Percentiles rank a stretch among this genome's conserved stretches.
Evolutionary conservation across 2,797 vertebrate species (phyloP).

Genomic region (Dallia pectoralis): DNA sequence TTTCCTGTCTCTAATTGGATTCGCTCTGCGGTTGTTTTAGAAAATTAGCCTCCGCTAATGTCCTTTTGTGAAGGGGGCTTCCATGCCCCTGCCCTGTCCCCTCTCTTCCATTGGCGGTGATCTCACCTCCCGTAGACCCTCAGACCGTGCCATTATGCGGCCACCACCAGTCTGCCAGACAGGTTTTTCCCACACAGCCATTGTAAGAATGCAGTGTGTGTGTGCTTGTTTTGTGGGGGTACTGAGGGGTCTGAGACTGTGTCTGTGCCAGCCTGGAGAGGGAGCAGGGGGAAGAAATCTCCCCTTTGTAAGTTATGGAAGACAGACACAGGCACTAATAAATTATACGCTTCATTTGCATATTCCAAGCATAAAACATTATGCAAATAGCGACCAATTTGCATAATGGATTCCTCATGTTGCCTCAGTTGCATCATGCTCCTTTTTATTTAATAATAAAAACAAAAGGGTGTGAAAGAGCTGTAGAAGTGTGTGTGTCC

Average conservation of each 20-base stretch:
- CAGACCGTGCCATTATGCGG: constrained; percentile 54
- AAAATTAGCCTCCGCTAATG: constrained; percentile 67
- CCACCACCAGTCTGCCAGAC: constrained; percentile 60
- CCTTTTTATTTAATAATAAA: constrained; percentile 78
- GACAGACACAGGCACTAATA: constrained; percentile 91
- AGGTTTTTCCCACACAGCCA: constrained; percentile 71
- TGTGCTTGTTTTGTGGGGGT: constrained; percentile 66
- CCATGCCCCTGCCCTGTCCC: constrained; percentile 64
- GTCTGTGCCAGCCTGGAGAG: constrained; percentile 67
- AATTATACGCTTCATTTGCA: constrained; percentile 97
- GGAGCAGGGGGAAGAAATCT: constrained; percentile 26
- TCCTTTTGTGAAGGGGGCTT: constrained; percentile 68
- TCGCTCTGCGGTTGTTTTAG: constrained; percentile 67
- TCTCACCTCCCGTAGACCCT: constrained; percentile 53
- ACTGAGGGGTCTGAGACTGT: constrained; percentile 52
- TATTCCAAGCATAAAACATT: constrained; percentile 93
- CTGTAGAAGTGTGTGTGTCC: constrained; percentile 39
- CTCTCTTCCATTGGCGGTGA: constrained; percentile 47
- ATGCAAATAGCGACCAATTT: constrained; percentile 92
- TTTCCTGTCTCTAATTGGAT: constrained; percentile 58
- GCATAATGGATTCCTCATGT: constrained; percentile 97
- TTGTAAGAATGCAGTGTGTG: constrained; percentile 55
- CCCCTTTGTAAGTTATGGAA: constrained; percentile 91
- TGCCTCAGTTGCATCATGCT: constrained; percentile 87
- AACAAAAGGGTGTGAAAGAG: constrained; percentile 47